Evolutionary conservation across 2,888 invertebrate species (phyloP).

Genomic region (Brenthis hecate): DNA sequence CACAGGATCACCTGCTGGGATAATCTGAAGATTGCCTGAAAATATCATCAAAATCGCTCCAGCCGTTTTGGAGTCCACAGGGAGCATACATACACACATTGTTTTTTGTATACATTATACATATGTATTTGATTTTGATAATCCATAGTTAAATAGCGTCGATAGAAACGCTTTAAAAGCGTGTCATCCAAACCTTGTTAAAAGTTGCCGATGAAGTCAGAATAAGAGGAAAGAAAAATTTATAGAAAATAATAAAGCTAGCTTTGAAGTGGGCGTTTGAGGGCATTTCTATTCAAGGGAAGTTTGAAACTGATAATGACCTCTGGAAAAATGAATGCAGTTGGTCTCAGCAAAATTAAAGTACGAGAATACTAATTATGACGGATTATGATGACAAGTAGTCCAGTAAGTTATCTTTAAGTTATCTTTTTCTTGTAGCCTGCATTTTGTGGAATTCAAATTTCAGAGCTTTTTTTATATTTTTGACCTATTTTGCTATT

Average conservation of each 20-base stretch:
- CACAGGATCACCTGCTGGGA: no score
- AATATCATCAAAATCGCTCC: no score
- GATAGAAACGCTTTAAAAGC: neutral
- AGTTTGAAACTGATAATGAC: constrained; percentile 14
- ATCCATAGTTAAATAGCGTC: neutral
- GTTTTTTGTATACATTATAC: no score
- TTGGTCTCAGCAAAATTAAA: neutral
- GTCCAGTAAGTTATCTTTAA: neutral
- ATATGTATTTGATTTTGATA: neutral
- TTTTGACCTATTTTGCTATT: no score
- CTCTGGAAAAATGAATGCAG: constrained; percentile 1
- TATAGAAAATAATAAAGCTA: neutral
- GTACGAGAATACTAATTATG: neutral
- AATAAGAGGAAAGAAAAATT: neutral
- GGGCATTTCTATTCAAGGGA: constrained; percentile 1
- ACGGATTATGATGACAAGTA: neutral
- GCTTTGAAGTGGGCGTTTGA: constrained; percentile 1
- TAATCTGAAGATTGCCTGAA: no score
- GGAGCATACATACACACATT: no score
- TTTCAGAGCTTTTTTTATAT: no score
- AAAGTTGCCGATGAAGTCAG: neutral
- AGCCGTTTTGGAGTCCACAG: no score
- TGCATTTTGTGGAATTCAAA: no score
- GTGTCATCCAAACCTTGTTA: neutral
- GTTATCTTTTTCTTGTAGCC: no score